Percentiles rank a stretch among this genome's conserved stretches.
Conservation (phyloP, 2,797 vertebrate species). For the Apogon hyalosoma region DNA sequence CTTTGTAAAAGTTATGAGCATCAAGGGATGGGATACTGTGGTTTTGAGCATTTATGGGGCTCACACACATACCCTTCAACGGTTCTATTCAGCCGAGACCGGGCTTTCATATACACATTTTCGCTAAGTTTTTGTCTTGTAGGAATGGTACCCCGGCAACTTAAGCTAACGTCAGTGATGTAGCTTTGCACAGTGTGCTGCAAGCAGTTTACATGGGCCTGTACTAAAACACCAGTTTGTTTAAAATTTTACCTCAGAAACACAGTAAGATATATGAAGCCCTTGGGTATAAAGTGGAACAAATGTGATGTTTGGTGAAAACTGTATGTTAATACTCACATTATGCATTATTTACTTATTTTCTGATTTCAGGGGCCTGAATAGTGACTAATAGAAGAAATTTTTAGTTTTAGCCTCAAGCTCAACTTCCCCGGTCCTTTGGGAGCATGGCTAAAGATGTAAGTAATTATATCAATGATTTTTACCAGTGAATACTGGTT, state of each 20-base stretch:
- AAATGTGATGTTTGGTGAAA: neutral
- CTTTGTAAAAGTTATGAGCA: conserved; percentile 72
- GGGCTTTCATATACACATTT: neutral
- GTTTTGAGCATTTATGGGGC: neutral
- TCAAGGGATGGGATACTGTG: conserved; percentile 23
- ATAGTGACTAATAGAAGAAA: conserved; percentile 56
- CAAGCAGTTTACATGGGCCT: conserved; percentile 58
- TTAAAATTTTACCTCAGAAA: conserved; percentile 2
- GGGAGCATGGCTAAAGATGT: conserved; percentile 90
- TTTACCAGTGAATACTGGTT: neutral
- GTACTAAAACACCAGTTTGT: conserved; percentile 19
- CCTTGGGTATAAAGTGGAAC: neutral
- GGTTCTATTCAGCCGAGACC: neutral
- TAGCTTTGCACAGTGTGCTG: conserved; percentile 66
- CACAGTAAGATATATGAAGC: neutral
- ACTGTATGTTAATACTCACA: neutral
- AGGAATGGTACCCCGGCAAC: conserved; percentile 11
- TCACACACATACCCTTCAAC: neutral
- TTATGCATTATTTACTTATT: conserved; percentile 8
- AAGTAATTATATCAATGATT: conserved; percentile 52
- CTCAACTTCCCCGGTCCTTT: conserved; percentile 78
- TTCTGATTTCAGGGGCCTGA: conserved; percentile 69
- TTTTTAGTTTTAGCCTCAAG: conserved; percentile 69
- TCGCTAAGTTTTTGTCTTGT: neutral
- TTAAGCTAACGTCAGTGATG: conserved; percentile 65